Percentiles rank a stretch among this genome's conserved stretches.
Evolutionary conservation across 1,140 invertebrate species (phyloP).

Genomic region (Philopotamus ludificatus): DNA sequence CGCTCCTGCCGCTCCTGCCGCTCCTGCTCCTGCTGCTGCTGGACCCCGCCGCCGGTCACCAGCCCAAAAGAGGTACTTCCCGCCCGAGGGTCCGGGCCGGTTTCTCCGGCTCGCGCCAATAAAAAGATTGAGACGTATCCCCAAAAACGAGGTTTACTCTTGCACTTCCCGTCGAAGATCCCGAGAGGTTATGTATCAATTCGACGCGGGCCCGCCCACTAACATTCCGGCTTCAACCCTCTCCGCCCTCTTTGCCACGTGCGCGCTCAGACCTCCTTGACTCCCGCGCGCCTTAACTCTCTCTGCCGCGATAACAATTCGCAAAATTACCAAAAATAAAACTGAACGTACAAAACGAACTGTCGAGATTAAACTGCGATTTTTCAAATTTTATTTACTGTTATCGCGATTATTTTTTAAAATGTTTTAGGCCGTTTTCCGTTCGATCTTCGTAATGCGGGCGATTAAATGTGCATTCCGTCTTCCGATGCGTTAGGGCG

Average conservation of each 20-base stretch:
- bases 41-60: constrained; percentile 27
- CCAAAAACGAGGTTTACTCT: background rate
- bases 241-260: constrained; percentile 9
- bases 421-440: no score
- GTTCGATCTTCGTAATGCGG: no score
- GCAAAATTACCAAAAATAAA: no score
- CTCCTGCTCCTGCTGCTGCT: constrained; percentile 29
- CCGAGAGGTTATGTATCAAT: background rate
- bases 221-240: constrained; percentile 3
- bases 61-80: constrained; percentile 36
- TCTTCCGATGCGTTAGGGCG: no score
- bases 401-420: no score
- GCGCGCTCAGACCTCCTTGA: background rate
- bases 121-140: background rate
- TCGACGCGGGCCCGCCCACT: background rate
- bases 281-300: no score
- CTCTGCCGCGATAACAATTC: no score
- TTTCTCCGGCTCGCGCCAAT: background rate
- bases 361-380: no score
- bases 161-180: background rate
- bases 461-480: no score
- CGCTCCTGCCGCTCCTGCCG: constrained; percentile 19
- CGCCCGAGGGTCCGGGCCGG: background rate
- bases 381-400: no score
- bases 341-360: no score